A percentile compares a stretch with the other conserved stretches of the same genome.
These are phyloP conservation scores for Caranx melampygus DNA, from an alignment of 2,113 vertebrate species.

Conservation along the genomic window DNA sequence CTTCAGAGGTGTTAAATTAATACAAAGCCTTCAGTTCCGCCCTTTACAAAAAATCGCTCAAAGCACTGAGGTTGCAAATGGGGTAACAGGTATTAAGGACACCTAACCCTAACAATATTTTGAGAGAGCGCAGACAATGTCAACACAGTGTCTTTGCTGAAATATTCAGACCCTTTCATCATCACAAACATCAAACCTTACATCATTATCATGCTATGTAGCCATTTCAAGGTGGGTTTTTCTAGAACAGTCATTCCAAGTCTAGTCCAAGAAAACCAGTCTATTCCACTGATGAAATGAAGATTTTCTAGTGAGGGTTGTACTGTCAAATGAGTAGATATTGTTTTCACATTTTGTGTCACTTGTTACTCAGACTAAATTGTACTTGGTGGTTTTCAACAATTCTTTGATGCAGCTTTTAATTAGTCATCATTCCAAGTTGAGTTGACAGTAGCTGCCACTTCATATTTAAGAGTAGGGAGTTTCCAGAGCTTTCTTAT, in stretches of 20 bases:
- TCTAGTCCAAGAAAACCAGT: neutral
- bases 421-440: neutral
- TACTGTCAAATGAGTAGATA: neutral
- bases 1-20: constrained; percentile 46
- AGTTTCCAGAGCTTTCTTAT: neutral
- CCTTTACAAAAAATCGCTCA: constrained; percentile 28
- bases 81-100: constrained; percentile 17
- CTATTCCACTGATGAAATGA: too few relatives aligned
- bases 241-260: too few relatives aligned
- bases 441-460: neutral
- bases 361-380: neutral
- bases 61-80: constrained; percentile 33
- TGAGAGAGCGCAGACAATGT: neutral
- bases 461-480: neutral
- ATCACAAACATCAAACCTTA: neutral
- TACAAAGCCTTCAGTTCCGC: constrained; percentile 22
- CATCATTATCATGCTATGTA: neutral
- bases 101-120: neutral
- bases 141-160: neutral
- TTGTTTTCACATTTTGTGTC: neutral
- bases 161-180: neutral
- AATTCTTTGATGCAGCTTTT: constrained; percentile 1
- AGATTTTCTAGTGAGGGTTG: neutral
- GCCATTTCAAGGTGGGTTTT: neutral
- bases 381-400: neutral